These are phyloP conservation scores for Odontocolon sp. DNA, from an alignment of 2,888 invertebrate species.

Conservation along the genomic window DNA sequence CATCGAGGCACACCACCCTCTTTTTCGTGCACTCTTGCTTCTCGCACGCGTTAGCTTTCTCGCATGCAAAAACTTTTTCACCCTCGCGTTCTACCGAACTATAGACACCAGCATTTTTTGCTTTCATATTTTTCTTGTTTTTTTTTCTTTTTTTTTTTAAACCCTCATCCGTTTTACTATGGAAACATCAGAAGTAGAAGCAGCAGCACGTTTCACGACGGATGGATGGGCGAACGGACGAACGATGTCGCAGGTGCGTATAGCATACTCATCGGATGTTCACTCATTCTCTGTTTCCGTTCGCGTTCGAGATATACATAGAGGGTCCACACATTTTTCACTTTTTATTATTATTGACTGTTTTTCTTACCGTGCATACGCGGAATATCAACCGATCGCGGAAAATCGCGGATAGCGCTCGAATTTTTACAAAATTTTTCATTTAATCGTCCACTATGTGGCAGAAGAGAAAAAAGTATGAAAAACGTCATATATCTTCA, in stretches of 20 bases:
- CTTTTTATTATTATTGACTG: conserved; percentile 9
- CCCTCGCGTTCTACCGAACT: conserved; percentile 16
- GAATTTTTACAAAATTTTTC: no score
- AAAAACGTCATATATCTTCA: no score
- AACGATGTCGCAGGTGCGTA: conserved; percentile 45
- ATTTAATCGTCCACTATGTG: no score
- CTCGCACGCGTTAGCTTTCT: no score
- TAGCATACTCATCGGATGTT: conserved; percentile 18
- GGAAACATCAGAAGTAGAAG: conserved; percentile 5
- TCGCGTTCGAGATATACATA: neutral
- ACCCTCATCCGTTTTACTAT: neutral
- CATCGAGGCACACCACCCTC: conserved; percentile 12
- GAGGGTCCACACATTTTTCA: conserved; percentile 13
- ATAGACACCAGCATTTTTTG: conserved; percentile 12
- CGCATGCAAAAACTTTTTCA: no score
- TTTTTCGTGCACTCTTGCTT: neutral
- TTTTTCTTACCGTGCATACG: neutral
- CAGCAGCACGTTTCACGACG: conserved; percentile 23
- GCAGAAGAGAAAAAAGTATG: no score
- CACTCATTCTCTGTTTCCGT: conserved; percentile 13
- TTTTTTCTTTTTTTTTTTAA: conserved; percentile 8
- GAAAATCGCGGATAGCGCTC: neutral
- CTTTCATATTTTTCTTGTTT: conserved; percentile 33
- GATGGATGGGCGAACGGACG: no score
- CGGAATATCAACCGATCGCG: neutral